These are phyloP conservation scores for Acipenser ruthenus DNA, from an alignment of 2,797 vertebrate species.

Conservation along the genomic window DNA sequence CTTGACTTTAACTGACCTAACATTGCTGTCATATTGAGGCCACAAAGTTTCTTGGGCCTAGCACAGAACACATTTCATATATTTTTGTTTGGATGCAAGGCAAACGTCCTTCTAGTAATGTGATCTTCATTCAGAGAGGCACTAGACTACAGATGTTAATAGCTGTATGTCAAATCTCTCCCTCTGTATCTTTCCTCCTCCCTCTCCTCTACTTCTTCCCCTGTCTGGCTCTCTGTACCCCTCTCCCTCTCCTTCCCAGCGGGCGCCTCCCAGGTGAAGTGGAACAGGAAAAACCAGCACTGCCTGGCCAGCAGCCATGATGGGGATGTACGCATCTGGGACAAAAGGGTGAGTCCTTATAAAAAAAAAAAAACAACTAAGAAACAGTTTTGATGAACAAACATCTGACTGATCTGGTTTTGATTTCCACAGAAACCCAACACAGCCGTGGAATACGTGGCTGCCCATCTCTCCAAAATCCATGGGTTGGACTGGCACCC, in stretches of 20 bases:
- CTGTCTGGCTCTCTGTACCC: background rate
- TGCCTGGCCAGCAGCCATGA: constrained; percentile 92
- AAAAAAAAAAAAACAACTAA: background rate
- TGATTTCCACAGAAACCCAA: constrained; percentile 75
- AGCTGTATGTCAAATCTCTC: background rate
- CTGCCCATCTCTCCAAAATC: constrained; percentile 94
- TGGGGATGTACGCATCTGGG: constrained; percentile 93
- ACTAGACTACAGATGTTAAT: no score
- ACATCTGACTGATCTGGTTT: constrained; percentile 1
- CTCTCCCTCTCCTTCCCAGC: constrained; percentile 49
- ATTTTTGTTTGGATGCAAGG: no score
- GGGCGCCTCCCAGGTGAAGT: constrained; percentile 95
- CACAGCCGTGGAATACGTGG: constrained; percentile 87
- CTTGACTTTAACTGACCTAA: no score
- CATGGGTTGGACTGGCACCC: constrained; percentile 96
- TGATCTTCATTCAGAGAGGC: no score
- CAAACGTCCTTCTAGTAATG: no score
- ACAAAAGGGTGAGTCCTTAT: constrained; percentile 75
- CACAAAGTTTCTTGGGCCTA: no score
- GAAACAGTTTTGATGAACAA: background rate
- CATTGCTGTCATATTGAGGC: no score
- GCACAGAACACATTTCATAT: no score
- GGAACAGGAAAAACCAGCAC: constrained; percentile 84
- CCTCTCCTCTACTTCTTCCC: background rate
- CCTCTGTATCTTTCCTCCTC: background rate